These are phyloP conservation scores for Trachythela sp. DNA, from an alignment of 64 coral and sea anemone genomes.

Conservation along the genomic window DNA sequence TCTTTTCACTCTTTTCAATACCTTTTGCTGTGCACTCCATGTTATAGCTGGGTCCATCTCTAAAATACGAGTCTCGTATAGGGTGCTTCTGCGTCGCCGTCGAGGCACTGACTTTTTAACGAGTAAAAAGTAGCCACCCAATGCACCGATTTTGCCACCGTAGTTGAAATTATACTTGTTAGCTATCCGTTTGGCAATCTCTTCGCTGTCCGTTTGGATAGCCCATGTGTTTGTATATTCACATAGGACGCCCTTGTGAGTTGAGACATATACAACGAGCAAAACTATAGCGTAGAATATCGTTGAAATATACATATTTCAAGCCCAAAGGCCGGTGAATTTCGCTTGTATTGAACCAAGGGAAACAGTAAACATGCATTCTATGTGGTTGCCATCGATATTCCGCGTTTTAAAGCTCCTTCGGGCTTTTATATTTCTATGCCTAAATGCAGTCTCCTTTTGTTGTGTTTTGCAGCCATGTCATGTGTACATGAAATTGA, in stretches of 20 bases:
- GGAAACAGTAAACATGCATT: not conserved
- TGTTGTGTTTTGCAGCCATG: not conserved
- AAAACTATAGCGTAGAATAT: not conserved
- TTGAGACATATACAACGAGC: not conserved
- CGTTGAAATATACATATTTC: not conserved
- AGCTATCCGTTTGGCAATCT: not conserved
- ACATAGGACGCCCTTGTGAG: not conserved
- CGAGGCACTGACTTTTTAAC: not conserved
- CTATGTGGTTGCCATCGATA: not conserved
- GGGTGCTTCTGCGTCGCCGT: not conserved
- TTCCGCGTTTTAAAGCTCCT: not conserved
- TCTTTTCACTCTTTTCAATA: not conserved
- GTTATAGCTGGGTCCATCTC: not conserved
- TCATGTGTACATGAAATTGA: not conserved
- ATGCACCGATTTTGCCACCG: not conserved
- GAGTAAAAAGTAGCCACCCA: not conserved
- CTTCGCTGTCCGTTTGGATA: not conserved
- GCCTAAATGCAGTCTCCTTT: not conserved
- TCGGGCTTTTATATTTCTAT: not conserved
- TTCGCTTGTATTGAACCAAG: not conserved
- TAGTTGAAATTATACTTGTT: not conserved
- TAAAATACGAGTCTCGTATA: not conserved
- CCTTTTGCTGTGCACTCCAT: not conserved
- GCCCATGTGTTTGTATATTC: constrained; percentile 18
- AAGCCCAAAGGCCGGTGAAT: not conserved